A percentile compares a stretch with the other conserved stretches of the same genome.
Evolutionary conservation across 1,140 invertebrate species (phyloP).

Genomic region (Eupristina koningsbergeri): DNA sequence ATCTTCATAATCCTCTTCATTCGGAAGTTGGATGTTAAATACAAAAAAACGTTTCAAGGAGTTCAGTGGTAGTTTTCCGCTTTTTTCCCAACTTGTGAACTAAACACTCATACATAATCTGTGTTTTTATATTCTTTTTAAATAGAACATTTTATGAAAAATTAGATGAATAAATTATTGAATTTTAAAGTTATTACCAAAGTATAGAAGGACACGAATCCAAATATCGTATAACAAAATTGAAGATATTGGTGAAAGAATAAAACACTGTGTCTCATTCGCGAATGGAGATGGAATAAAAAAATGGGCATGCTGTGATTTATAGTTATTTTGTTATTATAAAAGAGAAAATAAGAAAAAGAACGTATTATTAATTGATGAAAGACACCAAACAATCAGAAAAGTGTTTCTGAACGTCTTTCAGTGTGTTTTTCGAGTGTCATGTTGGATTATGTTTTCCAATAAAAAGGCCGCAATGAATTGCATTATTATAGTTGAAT

Average conservation of each 20-base stretch:
- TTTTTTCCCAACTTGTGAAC: background rate
- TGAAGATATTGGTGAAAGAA: background rate
- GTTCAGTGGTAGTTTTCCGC: background rate
- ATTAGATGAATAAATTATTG: background rate
- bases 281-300: no score
- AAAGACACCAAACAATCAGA: background rate
- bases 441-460: background rate
- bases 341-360: background rate
- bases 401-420: background rate
- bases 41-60: background rate
- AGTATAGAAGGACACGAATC: background rate
- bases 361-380: background rate
- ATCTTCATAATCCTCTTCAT: background rate
- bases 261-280: no score
- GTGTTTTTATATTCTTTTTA: background rate
- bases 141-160: constrained; percentile 3
- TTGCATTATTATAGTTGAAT: background rate
- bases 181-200: constrained; percentile 22
- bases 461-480: background rate
- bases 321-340: constrained; percentile 7
- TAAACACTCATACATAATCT: background rate
- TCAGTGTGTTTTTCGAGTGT: background rate
- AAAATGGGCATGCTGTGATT: constrained; percentile 11
- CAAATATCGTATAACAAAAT: background rate
- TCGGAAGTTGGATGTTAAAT: background rate